Percentiles rank a stretch among this genome's conserved stretches.
Conservation (phyloP, 2,797 vertebrate species). For the Semaprochilodus insignis region DNA sequence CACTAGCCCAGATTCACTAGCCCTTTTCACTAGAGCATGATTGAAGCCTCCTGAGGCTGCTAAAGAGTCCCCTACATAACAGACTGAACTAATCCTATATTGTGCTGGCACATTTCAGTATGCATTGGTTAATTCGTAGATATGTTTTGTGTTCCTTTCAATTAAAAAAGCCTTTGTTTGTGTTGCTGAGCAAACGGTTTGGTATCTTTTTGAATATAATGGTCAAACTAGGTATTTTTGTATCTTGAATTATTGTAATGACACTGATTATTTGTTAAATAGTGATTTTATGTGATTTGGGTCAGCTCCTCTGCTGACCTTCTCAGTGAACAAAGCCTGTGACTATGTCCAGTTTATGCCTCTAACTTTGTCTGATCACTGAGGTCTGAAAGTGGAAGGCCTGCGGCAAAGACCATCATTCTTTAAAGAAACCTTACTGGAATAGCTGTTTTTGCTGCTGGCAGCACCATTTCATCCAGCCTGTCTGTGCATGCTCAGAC, state of each 20-base stretch:
- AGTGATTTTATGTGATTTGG: not conserved
- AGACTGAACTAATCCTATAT: conserved; percentile 51
- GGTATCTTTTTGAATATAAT: not conserved
- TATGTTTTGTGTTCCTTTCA: conserved; percentile 16
- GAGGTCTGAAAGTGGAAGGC: not conserved
- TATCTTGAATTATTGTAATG: not conserved
- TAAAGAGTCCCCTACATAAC: conserved; percentile 60
- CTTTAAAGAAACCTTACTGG: not conserved
- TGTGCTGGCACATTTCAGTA: conserved; percentile 28
- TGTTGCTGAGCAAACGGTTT: not conserved
- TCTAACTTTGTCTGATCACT: not conserved
- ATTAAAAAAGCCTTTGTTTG: conserved; percentile 39
- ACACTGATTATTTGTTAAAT: not conserved
- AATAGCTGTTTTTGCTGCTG: not conserved
- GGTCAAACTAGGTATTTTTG: not conserved
- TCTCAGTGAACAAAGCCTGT: not conserved
- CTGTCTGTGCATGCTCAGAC: conserved; percentile 32
- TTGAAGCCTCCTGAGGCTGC: conserved; percentile 24
- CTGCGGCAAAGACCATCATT: not conserved
- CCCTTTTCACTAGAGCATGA: conserved; percentile 53
- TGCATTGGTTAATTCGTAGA: conserved; percentile 21
- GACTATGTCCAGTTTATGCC: not conserved
- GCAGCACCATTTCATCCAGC: not conserved
- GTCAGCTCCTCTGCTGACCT: not conserved
- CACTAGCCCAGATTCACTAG: conserved; percentile 45